phyloP scores from a whole-genome alignment of 2,888 invertebrate species.

The Phengaris alcon region DNA sequence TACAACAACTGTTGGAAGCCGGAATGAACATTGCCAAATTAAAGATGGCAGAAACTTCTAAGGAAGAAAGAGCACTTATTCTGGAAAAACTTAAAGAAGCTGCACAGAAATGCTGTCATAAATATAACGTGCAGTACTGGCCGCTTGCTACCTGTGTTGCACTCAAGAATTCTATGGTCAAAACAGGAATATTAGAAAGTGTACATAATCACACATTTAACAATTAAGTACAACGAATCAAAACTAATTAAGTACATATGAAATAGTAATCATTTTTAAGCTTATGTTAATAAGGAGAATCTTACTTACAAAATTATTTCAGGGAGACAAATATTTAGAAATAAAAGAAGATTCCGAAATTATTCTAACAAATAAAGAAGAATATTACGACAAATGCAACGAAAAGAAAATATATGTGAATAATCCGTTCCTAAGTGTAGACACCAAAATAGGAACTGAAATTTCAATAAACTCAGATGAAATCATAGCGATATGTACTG shows the following conservation, averaged over 20 bases:
- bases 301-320: slow-evolving; percentile 28
- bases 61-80: slow-evolving; percentile 43
- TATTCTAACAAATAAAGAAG: slow-evolving; percentile 44
- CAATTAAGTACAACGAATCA: too few relatives aligned
- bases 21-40: slow-evolving; percentile 70
- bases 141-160: slow-evolving; percentile 52
- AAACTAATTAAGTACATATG: too few relatives aligned
- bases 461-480: slow-evolving; percentile 48
- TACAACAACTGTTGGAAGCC: slow-evolving; percentile 68
- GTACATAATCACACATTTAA: slow-evolving; percentile 30
- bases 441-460: slow-evolving; percentile 47
- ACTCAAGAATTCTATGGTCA: slow-evolving; percentile 51
- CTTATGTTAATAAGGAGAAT: background rate
- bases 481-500: slow-evolving; percentile 47
- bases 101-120: slow-evolving; percentile 43
- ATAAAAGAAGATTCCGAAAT: slow-evolving; percentile 38
- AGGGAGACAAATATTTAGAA: slow-evolving; percentile 37
- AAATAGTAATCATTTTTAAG: too few relatives aligned
- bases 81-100: slow-evolving; percentile 43
- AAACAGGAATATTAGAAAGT: slow-evolving; percentile 46
- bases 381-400: slow-evolving; percentile 48
- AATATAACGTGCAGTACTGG: slow-evolving; percentile 48
- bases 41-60: slow-evolving; percentile 48
- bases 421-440: slow-evolving; percentile 46
- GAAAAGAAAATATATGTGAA: slow-evolving; percentile 50